Conservation (phyloP, 2,113 vertebrate species). For the Axis porcinus region DNA sequence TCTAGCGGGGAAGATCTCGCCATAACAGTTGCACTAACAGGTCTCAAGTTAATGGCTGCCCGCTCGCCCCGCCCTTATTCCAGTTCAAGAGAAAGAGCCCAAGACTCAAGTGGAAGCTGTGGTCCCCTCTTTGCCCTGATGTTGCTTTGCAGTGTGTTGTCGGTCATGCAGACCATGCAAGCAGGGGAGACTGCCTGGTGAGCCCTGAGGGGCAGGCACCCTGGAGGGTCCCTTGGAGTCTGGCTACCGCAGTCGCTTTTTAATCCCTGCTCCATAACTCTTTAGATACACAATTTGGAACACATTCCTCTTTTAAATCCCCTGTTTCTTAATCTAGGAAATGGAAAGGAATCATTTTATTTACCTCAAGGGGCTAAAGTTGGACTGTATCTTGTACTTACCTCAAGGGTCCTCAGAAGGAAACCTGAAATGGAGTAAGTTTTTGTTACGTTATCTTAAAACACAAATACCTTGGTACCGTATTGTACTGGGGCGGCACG, state of each 20-base stretch:
- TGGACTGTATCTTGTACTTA: neutral
- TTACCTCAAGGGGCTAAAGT: neutral
- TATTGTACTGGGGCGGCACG: neutral
- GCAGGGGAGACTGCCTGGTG: neutral
- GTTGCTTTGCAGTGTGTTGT: neutral
- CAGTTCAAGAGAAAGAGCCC: neutral
- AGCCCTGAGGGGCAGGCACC: neutral
- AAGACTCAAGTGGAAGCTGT: neutral
- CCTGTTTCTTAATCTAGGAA: neutral
- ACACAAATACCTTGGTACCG: too few relatives aligned
- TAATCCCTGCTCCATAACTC: neutral
- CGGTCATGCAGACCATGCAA: neutral
- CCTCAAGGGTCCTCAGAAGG: neutral
- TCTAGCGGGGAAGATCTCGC: fast-evolving
- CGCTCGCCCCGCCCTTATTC: fast-evolving
- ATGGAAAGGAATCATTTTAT: neutral
- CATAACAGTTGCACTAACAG: neutral
- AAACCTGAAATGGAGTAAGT: neutral
- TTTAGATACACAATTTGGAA: neutral
- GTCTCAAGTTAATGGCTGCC: neutral
- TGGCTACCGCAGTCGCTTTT: neutral
- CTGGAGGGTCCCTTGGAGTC: neutral
- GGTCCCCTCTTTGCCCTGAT: neutral
- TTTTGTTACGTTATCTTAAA: neutral
- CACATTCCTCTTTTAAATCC: neutral